Evolutionary conservation across 2,113 vertebrate genomes (phyloP), one percentile per base, ranked within the genome.

Genomic region (Microtus pennsylvanicus): DNA sequence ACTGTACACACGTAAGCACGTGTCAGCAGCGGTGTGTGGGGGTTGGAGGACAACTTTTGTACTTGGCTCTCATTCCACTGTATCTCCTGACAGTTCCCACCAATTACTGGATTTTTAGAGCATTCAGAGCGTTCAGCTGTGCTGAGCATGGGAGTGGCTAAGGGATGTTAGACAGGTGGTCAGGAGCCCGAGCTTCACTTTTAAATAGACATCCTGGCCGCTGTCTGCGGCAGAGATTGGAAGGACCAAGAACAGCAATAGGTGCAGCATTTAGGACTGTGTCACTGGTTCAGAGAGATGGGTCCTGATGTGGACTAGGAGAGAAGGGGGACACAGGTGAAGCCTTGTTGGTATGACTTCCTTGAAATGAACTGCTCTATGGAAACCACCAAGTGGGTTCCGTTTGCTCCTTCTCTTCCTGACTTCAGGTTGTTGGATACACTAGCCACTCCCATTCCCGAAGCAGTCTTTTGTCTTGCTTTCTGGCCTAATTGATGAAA

Each of bases 381-480:
- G 52, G 52, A 55, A 55, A 14, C 52, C 52, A 16, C 52, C 35
- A 22, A 58, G 3, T 75, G 38, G 42, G 61, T 50, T 78, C 28
- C 26, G 0, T 94, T 67, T 70, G 28, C 17, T 72, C 42, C 24
- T 35, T 85, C 0, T 78, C 30, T 92, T 91, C 81, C 67, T 77
- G 28, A 26, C 33, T 50, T 87, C 47, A 75, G 42, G 35, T 17
- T 50, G 12, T 95, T 95, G 75, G 69, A 87, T 82, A 69, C 3
- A 58, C 22, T 93, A 35, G 82, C 14, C n/a, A 42, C 58, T 69
- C 33, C 70, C 24, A 47, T 74, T 81, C 21, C 17, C 55, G 85
- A 75, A 78, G 58, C 45, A 52, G 24, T 93, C 63, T 80, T 93
- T 91, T 94, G 69, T 87, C 67, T 81, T 90, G 74, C 38, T 65